Conservation (phyloP, 2,797 vertebrate genomes). For the Falco concolor region DNA sequence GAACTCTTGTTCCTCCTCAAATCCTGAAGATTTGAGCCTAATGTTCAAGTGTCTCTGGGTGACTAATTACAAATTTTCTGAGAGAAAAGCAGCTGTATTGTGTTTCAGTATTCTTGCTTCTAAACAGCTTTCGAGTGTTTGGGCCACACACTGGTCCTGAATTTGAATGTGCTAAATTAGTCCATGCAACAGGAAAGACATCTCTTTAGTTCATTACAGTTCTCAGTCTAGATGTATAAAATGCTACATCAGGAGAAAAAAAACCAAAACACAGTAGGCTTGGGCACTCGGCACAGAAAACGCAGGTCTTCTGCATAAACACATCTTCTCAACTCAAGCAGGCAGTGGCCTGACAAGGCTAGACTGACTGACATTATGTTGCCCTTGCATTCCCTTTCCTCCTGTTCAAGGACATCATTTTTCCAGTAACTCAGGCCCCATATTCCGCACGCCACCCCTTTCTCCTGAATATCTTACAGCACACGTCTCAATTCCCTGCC, state of each 20-base stretch:
- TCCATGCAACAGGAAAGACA: neutral
- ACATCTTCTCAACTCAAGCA: neutral
- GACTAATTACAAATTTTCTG: neutral
- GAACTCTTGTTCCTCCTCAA: neutral
- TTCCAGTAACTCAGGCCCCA: neutral
- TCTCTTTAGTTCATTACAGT: neutral
- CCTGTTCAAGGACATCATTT: neutral
- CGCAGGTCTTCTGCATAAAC: neutral
- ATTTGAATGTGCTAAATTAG: neutral
- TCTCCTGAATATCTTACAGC: fast-evolving
- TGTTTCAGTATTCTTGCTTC: neutral
- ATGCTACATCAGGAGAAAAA: neutral
- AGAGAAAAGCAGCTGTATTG: neutral
- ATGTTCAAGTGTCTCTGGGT: neutral
- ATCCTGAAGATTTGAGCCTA: neutral
- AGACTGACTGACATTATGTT: neutral
- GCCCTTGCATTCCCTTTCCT: neutral
- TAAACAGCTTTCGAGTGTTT: neutral
- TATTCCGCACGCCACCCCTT: fast-evolving
- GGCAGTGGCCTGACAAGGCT: neutral
- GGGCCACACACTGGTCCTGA: neutral
- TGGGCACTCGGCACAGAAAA: neutral
- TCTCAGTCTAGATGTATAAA: neutral
- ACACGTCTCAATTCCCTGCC: neutral
- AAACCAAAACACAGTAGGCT: neutral